phyloP scores from a whole-genome alignment of 2,888 invertebrate species.

The Andricus curvator region DNA sequence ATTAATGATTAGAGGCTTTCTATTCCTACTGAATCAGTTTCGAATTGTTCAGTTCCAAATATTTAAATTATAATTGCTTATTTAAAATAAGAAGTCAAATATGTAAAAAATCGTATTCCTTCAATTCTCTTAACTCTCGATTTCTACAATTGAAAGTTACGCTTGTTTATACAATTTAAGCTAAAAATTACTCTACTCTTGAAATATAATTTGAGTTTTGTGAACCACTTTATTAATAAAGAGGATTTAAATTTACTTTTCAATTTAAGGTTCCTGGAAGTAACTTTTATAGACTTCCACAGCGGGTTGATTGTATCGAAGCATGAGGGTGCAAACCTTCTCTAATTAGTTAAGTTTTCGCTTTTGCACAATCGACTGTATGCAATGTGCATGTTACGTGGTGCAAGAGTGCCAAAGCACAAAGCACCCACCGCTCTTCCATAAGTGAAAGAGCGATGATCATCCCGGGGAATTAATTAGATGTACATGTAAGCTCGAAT shows the following conservation, averaged over 20 bases:
- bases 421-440: conserved; percentile 40
- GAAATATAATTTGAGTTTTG: not conserved
- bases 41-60: too few relatives aligned
- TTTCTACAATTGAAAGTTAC: too few relatives aligned
- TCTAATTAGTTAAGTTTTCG: conserved; percentile 61
- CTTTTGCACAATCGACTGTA: conserved; percentile 50
- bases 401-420: conserved; percentile 47
- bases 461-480: conserved; percentile 59
- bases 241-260: not conserved
- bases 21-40: rapidly evolving
- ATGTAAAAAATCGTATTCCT: too few relatives aligned
- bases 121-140: too few relatives aligned
- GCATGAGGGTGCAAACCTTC: conserved; percentile 46
- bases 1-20: too few relatives aligned
- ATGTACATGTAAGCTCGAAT: conserved; percentile 47
- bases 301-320: conserved; percentile 15
- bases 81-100: too few relatives aligned
- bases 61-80: too few relatives aligned
- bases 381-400: conserved; percentile 45
- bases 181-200: not conserved
- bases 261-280: not conserved
- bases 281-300: conserved; percentile 3
- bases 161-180: too few relatives aligned
- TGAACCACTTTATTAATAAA: not conserved
- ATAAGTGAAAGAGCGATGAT: conserved; percentile 51